Percentiles rank a stretch among this genome's conserved stretches.
These are phyloP conservation scores for Lasioglossum marginatum DNA, from an alignment of 2,888 invertebrate genomes.

Conservation along the genomic window DNA sequence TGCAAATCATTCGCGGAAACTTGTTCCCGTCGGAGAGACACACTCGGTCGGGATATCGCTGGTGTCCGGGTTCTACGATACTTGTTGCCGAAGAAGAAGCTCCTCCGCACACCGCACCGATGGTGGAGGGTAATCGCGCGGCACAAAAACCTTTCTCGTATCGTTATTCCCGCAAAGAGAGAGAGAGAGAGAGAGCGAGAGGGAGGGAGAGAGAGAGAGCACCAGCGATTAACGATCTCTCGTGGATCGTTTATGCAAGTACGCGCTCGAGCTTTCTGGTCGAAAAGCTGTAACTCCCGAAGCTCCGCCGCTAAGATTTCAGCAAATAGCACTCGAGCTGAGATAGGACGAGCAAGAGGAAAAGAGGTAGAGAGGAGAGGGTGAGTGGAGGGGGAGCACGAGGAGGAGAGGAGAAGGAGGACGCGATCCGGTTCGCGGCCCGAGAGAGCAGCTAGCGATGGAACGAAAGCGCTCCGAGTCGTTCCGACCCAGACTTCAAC, in stretches of 20 bases:
- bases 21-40: background rate
- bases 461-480: slow-evolving; percentile 20
- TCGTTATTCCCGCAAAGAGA: slow-evolving; percentile 28
- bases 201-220: background rate
- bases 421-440: slow-evolving; percentile 20
- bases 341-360: slow-evolving; percentile 27
- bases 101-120: background rate
- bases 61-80: background rate
- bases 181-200: background rate
- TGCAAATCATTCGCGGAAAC: background rate
- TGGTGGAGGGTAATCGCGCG: slow-evolving; percentile 12
- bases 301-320: slow-evolving; percentile 58
- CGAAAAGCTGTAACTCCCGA: slow-evolving; percentile 34
- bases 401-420: background rate
- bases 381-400: background rate
- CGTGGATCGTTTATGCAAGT: slow-evolving; percentile 39
- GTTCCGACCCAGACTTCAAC: background rate
- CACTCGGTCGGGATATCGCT: background rate
- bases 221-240: slow-evolving; percentile 32
- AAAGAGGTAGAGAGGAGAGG: background rate
- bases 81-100: slow-evolving; percentile 4
- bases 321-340: slow-evolving; percentile 65
- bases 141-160: slow-evolving; percentile 23
- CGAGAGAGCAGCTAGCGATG: slow-evolving; percentile 33
- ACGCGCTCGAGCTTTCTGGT: slow-evolving; percentile 22